phyloP scores from a whole-genome alignment of 1,140 invertebrate species.

The Drosophila bipectinata region DNA sequence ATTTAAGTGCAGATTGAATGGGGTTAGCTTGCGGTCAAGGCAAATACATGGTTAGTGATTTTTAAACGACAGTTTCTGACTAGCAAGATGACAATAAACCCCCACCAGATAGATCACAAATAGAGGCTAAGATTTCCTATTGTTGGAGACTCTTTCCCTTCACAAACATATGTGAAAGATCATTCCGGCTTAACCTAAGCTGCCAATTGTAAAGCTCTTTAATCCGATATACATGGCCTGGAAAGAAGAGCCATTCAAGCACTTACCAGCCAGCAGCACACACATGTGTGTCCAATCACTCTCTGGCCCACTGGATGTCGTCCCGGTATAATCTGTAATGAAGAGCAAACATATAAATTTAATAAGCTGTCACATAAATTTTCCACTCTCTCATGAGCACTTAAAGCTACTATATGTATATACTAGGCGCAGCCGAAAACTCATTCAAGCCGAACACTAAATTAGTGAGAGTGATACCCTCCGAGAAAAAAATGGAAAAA shows the following conservation, averaged over 20 bases:
- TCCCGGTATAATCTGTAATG: conserved; percentile 71
- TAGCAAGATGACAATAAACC: too few relatives aligned
- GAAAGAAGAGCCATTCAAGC: conserved; percentile 6
- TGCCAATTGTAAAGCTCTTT: conserved; percentile 25
- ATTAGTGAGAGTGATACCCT: conserved; percentile 44
- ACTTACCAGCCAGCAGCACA: conserved; percentile 53
- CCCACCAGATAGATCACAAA: too few relatives aligned
- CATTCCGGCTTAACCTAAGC: conserved; percentile 32
- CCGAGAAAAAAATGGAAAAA: conserved; percentile 4
- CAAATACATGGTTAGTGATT: conserved; percentile 7
- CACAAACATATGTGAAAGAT: conserved; percentile 27
- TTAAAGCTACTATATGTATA: conserved; percentile 40
- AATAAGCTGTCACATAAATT: conserved; percentile 79
- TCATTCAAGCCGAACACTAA: conserved; percentile 51
- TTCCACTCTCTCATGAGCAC: conserved; percentile 55
- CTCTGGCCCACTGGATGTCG: conserved; percentile 34
- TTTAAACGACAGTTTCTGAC: background rate
- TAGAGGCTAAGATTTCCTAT: background rate
- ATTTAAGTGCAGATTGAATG: conserved; percentile 28
- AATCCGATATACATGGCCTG: conserved; percentile 16
- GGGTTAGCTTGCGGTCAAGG: conserved; percentile 27
- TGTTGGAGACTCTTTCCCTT: background rate
- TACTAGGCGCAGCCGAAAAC: conserved; percentile 23
- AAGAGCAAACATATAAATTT: conserved; percentile 77
- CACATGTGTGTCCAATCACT: conserved; percentile 67